Percentiles rank a stretch among this genome's conserved stretches.
phyloP scores from a whole-genome alignment of 1,140 invertebrate genomes.

The Stegodyphus mimosarum region DNA sequence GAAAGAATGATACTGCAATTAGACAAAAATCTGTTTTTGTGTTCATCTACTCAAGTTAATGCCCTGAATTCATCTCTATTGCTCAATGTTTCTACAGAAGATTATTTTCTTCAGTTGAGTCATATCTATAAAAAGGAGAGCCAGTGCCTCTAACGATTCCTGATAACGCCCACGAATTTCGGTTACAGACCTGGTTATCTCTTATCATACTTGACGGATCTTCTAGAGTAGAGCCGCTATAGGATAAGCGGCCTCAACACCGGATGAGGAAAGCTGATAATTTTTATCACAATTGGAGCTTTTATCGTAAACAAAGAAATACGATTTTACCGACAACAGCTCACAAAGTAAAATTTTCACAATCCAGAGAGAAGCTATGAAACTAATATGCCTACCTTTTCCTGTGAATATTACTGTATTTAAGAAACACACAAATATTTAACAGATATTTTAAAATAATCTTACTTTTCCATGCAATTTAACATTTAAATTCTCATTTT shows the following conservation, averaged over 20 bases:
- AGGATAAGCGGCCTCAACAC: constrained; percentile 9
- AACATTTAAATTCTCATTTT: too few relatives aligned
- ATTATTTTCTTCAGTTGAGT: background rate
- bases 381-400: too few relatives aligned
- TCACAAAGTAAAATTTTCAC: background rate
- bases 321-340: background rate
- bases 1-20: too few relatives aligned
- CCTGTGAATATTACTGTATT: too few relatives aligned
- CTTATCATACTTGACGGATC: constrained; percentile 9
- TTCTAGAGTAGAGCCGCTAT: constrained; percentile 7
- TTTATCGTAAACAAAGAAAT: constrained; percentile 7
- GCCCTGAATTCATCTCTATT: too few relatives aligned
- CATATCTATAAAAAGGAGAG: background rate
- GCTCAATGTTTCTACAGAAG: background rate
- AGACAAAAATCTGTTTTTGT: too few relatives aligned
- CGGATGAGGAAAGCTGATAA: constrained; percentile 33
- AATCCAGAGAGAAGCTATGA: background rate
- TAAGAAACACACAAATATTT: too few relatives aligned
- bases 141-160: background rate
- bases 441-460: too few relatives aligned
- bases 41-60: too few relatives aligned
- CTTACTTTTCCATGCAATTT: too few relatives aligned
- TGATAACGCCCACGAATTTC: background rate
- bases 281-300: constrained; percentile 10
- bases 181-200: constrained; percentile 6